Percentiles rank a stretch among this genome's conserved stretches.
These are phyloP conservation scores for Podarcis lilfordi DNA, from an alignment of 2,797 vertebrate genomes.

Conservation along the genomic window DNA sequence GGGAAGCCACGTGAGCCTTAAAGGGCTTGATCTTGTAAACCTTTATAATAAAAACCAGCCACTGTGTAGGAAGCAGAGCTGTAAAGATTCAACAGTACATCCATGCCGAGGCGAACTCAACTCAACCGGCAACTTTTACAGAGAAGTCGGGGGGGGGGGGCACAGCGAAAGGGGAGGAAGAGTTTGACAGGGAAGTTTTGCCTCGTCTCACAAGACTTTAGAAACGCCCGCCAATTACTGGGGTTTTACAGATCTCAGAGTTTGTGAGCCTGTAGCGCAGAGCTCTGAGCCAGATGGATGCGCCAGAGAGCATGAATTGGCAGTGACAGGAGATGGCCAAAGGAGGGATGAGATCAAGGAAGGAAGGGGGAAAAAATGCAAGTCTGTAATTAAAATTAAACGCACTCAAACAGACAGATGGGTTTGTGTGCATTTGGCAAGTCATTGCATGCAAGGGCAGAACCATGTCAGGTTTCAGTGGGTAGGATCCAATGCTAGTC, in stretches of 20 bases:
- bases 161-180: background rate
- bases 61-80: background rate
- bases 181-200: background rate
- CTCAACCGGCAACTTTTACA: background rate
- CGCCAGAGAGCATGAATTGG: background rate
- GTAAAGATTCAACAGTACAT: background rate
- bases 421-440: background rate
- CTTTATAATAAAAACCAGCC: constrained; percentile 1
- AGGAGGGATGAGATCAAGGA: background rate
- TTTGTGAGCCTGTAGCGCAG: background rate
- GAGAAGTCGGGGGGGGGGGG: background rate
- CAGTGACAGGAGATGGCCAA: background rate
- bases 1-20: background rate
- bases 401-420: too few species aligned
- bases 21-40: background rate
- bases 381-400: background rate
- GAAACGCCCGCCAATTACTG: background rate
- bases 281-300: background rate
- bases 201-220: background rate
- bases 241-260: background rate
- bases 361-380: background rate
- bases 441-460: background rate
- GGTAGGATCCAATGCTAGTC: too few species aligned
- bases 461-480: background rate
- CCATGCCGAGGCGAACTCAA: constrained; percentile 5